A percentile compares a stretch with the other conserved stretches of the same genome.
phyloP scores from a whole-genome alignment of 2,797 vertebrate genomes.

The Pristis pectinata region DNA sequence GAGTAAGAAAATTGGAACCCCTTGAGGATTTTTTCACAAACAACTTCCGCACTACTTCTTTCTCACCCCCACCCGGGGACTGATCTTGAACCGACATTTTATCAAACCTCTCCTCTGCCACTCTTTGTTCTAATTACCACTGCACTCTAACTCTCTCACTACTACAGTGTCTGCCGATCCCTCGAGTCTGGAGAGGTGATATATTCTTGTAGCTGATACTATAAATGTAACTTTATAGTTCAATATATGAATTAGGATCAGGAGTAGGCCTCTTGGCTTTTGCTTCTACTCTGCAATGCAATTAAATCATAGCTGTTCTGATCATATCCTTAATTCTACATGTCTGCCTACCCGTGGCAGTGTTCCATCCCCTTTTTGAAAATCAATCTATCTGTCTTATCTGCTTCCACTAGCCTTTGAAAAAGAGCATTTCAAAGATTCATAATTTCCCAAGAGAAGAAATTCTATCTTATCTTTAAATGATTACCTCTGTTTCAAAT shows the following conservation, averaged over 20 bases:
- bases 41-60: background rate
- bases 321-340: too few species aligned
- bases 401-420: too few species aligned
- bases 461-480: too few species aligned
- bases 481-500: too few species aligned
- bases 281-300: background rate
- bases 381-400: too few species aligned
- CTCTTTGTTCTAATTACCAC: background rate
- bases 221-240: background rate
- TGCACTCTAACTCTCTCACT: conserved; percentile 25
- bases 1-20: background rate
- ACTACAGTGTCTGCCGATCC: background rate
- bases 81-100: background rate
- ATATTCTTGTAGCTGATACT: background rate
- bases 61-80: background rate
- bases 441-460: too few species aligned
- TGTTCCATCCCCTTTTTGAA: too few species aligned
- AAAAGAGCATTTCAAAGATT: too few species aligned
- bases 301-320: background rate
- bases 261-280: background rate
- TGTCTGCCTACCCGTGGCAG: too few species aligned
- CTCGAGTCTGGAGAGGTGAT: background rate
- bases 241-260: too few species aligned
- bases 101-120: background rate
- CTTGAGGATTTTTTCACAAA: background rate